A percentile compares a stretch with the other conserved stretches of the same genome.
Evolutionary conservation across 2,888 invertebrate genomes (phyloP).

Genomic region (Catocala sponsa): DNA sequence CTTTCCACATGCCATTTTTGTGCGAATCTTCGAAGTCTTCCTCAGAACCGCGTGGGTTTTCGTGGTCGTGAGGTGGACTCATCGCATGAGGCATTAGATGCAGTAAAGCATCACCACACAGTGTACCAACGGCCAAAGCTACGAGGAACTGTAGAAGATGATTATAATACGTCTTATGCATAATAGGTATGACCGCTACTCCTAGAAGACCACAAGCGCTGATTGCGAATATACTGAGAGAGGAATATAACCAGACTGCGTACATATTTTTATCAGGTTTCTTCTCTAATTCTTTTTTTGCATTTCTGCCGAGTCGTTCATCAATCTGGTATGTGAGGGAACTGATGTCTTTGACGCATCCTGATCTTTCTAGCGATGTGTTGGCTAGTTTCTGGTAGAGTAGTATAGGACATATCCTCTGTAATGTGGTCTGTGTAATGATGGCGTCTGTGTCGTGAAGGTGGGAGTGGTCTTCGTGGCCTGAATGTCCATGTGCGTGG

Average conservation of each 20-base stretch:
- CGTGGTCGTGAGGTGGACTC: slow-evolving; percentile 72
- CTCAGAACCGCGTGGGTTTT: slow-evolving; percentile 54
- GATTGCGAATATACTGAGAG: slow-evolving; percentile 93
- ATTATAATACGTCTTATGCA: slow-evolving; percentile 96
- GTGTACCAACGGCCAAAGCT: slow-evolving; percentile 96
- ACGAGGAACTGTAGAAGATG: slow-evolving; percentile 96
- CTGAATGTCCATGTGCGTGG: slow-evolving; percentile 59
- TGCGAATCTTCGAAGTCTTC: slow-evolving; percentile 75
- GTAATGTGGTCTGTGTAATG: slow-evolving; percentile 73
- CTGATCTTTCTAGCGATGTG: slow-evolving; percentile 83
- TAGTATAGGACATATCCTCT: slow-evolving; percentile 90
- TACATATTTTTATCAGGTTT: slow-evolving; percentile 69
- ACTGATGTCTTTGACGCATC: slow-evolving; percentile 83
- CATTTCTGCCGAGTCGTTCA: slow-evolving; percentile 64
- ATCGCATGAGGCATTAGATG: slow-evolving; percentile 97
- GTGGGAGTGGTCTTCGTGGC: slow-evolving; percentile 52
- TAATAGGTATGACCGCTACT: slow-evolving; percentile 96
- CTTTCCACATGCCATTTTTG: slow-evolving; percentile 94
- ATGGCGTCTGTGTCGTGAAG: slow-evolving; percentile 59
- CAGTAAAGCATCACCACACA: slow-evolving; percentile 96
- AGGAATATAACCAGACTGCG: slow-evolving; percentile 95
- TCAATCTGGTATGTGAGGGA: slow-evolving; percentile 70
- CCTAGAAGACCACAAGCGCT: slow-evolving; percentile 96
- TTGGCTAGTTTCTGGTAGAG: slow-evolving; percentile 90
- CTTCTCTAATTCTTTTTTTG: too few relatives aligned